phyloP scores from a whole-genome alignment of 2,888 invertebrate species.

The Pediacus dermestoides region DNA sequence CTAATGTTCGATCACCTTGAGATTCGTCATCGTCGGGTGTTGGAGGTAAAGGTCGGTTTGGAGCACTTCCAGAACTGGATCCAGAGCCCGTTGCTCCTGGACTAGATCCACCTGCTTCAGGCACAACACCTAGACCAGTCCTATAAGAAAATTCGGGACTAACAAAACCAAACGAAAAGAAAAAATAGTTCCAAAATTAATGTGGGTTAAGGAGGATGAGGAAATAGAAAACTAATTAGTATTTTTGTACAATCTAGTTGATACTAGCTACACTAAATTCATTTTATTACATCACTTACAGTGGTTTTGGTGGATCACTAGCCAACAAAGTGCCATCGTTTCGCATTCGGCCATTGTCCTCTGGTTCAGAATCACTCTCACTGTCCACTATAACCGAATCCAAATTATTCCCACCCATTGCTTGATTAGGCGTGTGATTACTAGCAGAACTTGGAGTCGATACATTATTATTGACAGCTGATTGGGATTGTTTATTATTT shows the following conservation, averaged over 20 bases:
- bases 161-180: conserved; percentile 43
- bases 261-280: too few relatives aligned
- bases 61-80: conserved; percentile 65
- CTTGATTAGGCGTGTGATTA: conserved; percentile 37
- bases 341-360: conserved; percentile 73
- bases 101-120: conserved; percentile 53
- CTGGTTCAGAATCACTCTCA: conserved; percentile 79
- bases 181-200: conserved; percentile 22
- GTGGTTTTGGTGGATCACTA: conserved; percentile 94
- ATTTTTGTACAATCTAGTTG: neutral
- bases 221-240: conserved; percentile 11
- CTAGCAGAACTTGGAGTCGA: conserved; percentile 41
- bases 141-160: conserved; percentile 83
- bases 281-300: conserved; percentile 63
- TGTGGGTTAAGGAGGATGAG: conserved; percentile 19
- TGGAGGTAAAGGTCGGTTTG: conserved; percentile 89
- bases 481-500: conserved; percentile 42
- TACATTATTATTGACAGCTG: conserved; percentile 42
- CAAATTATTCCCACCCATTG: conserved; percentile 54
- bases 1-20: conserved; percentile 80
- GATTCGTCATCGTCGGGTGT: conserved; percentile 87
- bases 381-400: conserved; percentile 65
- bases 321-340: conserved; percentile 94
- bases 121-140: conserved; percentile 64
- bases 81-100: conserved; percentile 45